A percentile compares a stretch with the other conserved stretches of the same genome.
Evolutionary conservation across 53 echinoderm and acorn worm genomes (phyloP).

Genomic region (Temnopleurus reevesii): DNA sequence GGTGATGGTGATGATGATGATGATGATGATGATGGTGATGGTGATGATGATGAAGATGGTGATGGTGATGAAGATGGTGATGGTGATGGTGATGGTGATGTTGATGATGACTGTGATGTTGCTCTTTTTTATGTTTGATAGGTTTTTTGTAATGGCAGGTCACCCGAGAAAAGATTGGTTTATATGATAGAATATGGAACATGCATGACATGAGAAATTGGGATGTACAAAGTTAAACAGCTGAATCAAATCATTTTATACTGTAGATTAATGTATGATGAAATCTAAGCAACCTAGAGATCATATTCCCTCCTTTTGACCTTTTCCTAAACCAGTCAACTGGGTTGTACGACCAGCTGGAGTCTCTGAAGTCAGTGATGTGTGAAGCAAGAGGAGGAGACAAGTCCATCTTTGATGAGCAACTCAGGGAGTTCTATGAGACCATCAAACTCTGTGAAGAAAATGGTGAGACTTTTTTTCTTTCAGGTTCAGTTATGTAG

Average conservation of each 20-base stretch:
- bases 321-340: slow-evolving; percentile 70
- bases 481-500: too few relatives aligned
- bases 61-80: not conserved
- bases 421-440: slow-evolving; percentile 78
- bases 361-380: slow-evolving; percentile 74
- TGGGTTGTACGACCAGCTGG: slow-evolving; percentile 70
- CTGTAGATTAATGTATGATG: too few relatives aligned
- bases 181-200: too few relatives aligned
- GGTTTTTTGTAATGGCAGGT: too few relatives aligned
- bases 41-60: not conserved
- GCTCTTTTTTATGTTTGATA: too few relatives aligned
- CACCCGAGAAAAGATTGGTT: too few relatives aligned
- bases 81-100: not conserved
- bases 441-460: slow-evolving; percentile 77
- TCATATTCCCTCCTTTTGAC: too few relatives aligned
- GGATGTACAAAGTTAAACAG: too few relatives aligned
- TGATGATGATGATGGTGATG: not conserved
- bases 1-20: not conserved
- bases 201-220: too few relatives aligned
- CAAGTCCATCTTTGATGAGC: slow-evolving; percentile 83
- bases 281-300: too few relatives aligned
- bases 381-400: slow-evolving; percentile 82
- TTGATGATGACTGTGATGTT: not conserved
- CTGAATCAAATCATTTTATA: too few relatives aligned
- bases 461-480: slow-evolving; percentile 54